These are phyloP conservation scores for Fukomys damarensis DNA, from an alignment of 2,113 vertebrate species.

Conservation along the genomic window DNA sequence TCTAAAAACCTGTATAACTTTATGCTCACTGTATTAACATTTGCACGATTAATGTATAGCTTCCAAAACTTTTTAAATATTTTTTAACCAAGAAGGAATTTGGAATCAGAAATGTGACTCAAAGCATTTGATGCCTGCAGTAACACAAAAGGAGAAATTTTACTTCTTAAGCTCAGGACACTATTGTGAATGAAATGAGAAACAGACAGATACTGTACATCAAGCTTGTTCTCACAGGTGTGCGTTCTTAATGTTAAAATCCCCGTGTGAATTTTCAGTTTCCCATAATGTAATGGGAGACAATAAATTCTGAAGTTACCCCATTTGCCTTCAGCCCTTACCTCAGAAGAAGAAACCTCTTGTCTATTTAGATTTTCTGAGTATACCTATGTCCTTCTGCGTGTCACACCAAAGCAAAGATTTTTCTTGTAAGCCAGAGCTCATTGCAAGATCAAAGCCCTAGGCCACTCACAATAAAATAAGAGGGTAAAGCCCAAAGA, in stretches of 20 bases:
- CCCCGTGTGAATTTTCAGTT: conserved; percentile 87
- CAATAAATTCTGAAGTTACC: conserved; percentile 86
- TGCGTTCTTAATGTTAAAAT: conserved; percentile 82
- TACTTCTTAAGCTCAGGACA: conserved; percentile 77
- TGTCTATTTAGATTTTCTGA: conserved; percentile 83
- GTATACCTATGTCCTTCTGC: conserved; percentile 81
- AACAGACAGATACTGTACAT: conserved; percentile 81
- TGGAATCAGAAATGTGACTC: conserved; percentile 35
- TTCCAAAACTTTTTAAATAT: conserved; percentile 34
- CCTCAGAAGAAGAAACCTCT: conserved; percentile 86
- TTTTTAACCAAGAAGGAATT: conserved; percentile 45
- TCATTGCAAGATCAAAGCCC: conserved; percentile 94
- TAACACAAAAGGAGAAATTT: conserved; percentile 20
- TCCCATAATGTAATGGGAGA: conserved; percentile 87
- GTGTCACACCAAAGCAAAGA: conserved; percentile 83
- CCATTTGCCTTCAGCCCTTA: conserved; percentile 81
- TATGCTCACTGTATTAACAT: not conserved
- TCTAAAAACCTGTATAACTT: not conserved
- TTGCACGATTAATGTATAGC: conserved; percentile 12
- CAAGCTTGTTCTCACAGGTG: conserved; percentile 85
- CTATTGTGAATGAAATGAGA: conserved; percentile 83
- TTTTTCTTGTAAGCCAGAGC: conserved; percentile 87
- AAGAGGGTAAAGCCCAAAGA: conserved; percentile 93
- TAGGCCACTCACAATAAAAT: conserved; percentile 91
- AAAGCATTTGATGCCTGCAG: conserved; percentile 25